A percentile compares a stretch with the other conserved stretches of the same genome.
Conservation (phyloP, 2,888 invertebrate genomes). For the Euplagia quadripunctaria region DNA sequence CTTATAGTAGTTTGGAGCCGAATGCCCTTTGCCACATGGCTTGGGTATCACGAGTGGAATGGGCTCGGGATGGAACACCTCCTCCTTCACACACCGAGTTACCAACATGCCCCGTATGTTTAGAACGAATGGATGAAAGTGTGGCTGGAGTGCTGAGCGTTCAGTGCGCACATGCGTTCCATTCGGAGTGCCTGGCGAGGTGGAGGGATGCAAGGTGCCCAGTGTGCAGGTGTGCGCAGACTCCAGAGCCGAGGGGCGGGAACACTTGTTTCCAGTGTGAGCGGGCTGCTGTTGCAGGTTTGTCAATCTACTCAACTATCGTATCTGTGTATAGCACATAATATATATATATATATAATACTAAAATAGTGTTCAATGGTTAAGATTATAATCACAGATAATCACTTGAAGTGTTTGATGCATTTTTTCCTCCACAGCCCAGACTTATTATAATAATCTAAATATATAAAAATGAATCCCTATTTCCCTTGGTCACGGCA, state of each 20-base stretch:
- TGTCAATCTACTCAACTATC: neutral
- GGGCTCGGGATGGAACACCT: conserved; percentile 91
- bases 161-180: conserved; percentile 99
- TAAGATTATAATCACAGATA: too few relatives aligned
- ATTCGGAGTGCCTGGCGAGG: conserved; percentile 97
- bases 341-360: too few relatives aligned
- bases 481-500: too few relatives aligned
- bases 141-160: conserved; percentile 99
- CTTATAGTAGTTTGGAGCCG: conserved; percentile 97
- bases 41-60: conserved; percentile 97
- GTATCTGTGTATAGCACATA: neutral
- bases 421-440: too few relatives aligned
- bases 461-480: too few relatives aligned
- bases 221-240: conserved; percentile 96
- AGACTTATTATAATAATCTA: too few relatives aligned
- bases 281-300: conserved; percentile 22
- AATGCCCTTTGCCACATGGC: conserved; percentile 97
- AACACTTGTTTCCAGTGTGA: conserved; percentile 88
- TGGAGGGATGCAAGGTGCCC: conserved; percentile 99
- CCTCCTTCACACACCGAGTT: conserved; percentile 95
- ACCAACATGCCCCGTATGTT: conserved; percentile 98
- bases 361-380: too few relatives aligned
- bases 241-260: conserved; percentile 92
- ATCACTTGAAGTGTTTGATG: too few relatives aligned
- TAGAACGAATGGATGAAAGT: conserved; percentile 99